Evolutionary conservation across 2,113 vertebrate genomes (phyloP).

Genomic region (Stomatorhinus ivindoensis): DNA sequence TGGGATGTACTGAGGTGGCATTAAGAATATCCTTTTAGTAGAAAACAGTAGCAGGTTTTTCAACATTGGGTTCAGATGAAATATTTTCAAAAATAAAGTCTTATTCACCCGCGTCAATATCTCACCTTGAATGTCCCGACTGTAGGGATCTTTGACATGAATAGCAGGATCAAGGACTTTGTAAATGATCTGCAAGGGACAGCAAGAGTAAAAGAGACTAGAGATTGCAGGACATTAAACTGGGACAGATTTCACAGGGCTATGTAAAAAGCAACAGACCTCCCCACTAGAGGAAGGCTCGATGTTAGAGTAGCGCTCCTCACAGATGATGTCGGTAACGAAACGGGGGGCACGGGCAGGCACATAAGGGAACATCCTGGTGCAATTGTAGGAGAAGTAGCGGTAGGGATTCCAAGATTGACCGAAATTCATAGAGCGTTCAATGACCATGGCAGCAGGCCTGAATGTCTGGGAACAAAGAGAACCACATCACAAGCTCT

Average conservation of each 20-base stretch:
- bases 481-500: neutral
- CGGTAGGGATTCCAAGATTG: slow-evolving; percentile 69
- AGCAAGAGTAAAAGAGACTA: neutral
- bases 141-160: slow-evolving; percentile 72
- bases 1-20: neutral
- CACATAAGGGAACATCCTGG: slow-evolving; percentile 62
- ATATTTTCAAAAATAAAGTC: neutral
- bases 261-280: slow-evolving; percentile 44
- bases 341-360: slow-evolving; percentile 45
- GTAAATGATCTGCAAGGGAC: slow-evolving; percentile 71
- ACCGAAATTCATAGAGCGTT: slow-evolving; percentile 66
- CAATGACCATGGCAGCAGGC: slow-evolving; percentile 76
- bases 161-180: slow-evolving; percentile 80
- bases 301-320: slow-evolving; percentile 76
- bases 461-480: slow-evolving; percentile 64
- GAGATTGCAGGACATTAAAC: neutral
- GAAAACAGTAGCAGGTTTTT: neutral
- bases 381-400: slow-evolving; percentile 80
- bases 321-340: slow-evolving; percentile 71
- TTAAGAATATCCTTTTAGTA: neutral
- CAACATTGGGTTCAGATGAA: neutral
- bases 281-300: slow-evolving; percentile 75
- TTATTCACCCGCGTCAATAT: neutral
- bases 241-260: neutral
- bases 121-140: slow-evolving; percentile 73